Percentiles rank a stretch among this genome's conserved stretches.
phyloP scores from a whole-genome alignment of 2,797 vertebrate species.

The Neosalanx taihuensis region DNA sequence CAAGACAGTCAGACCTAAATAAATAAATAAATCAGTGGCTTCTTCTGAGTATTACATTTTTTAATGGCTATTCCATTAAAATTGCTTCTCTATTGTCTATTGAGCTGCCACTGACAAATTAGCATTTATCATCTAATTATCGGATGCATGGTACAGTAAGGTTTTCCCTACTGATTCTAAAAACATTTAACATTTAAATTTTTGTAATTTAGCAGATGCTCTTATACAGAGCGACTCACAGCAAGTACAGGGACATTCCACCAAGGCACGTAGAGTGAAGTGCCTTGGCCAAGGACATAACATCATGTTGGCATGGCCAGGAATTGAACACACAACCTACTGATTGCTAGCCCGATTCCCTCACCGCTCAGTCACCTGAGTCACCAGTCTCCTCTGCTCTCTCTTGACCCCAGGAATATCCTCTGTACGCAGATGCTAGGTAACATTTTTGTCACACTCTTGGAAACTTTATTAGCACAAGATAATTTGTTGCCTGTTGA shows the following conservation, averaged over 20 bases:
- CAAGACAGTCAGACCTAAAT: slow-evolving; percentile 10
- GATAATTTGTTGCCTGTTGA: slow-evolving; percentile 68
- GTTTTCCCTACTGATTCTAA: neutral
- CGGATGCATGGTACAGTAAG: slow-evolving; percentile 4
- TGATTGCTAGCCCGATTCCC: too few species aligned
- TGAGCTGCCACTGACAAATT: slow-evolving; percentile 1
- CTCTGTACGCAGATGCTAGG: neutral
- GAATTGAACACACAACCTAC: too few species aligned
- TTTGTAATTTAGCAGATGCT: too few species aligned
- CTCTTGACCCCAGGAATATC: slow-evolving; percentile 11
- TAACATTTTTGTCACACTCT: slow-evolving; percentile 24
- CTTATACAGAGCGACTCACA: too few species aligned
- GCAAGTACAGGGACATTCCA: too few species aligned
- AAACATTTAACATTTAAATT: too few species aligned
- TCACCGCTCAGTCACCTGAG: neutral
- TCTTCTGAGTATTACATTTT: too few species aligned
- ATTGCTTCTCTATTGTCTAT: neutral
- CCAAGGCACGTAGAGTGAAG: too few species aligned
- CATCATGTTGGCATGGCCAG: too few species aligned
- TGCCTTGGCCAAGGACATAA: too few species aligned
- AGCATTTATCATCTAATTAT: slow-evolving; percentile 31
- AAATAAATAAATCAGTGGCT: neutral
- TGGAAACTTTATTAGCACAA: slow-evolving; percentile 51
- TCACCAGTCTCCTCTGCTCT: neutral
- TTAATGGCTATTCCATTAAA: neutral